These are phyloP conservation scores for Onychomys leucogaster DNA, from an alignment of 2,797 vertebrate species.

Conservation along the genomic window DNA sequence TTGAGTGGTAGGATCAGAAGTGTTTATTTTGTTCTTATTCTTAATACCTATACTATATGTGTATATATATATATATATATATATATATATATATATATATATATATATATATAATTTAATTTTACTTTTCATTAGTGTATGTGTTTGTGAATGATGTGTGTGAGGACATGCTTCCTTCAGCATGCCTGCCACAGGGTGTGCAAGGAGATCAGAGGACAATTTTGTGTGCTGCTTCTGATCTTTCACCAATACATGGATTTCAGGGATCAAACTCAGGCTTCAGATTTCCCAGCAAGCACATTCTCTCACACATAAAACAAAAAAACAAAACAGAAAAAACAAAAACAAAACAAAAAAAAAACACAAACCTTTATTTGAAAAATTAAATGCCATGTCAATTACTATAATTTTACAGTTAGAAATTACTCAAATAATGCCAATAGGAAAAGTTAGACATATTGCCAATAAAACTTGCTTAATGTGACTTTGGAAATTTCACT, in stretches of 20 bases:
- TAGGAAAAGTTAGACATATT: background rate
- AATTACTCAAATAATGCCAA: background rate
- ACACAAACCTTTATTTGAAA: background rate
- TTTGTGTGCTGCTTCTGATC: background rate
- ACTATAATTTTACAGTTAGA: background rate
- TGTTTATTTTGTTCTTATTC: conserved; percentile 3
- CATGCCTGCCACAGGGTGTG: background rate
- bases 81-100: background rate
- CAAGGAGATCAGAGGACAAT: background rate
- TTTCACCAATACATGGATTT: background rate
- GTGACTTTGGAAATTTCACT: background rate
- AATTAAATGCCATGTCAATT: background rate
- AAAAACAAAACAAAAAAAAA: background rate
- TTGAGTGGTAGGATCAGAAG: background rate
- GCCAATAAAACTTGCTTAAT: background rate
- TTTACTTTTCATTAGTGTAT: background rate
- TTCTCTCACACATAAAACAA: background rate
- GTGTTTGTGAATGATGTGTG: background rate
- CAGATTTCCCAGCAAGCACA: background rate
- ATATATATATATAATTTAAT: background rate
- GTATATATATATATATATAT: too few relatives aligned
- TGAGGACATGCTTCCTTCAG: background rate
- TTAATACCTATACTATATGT: background rate
- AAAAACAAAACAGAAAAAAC: too few relatives aligned
- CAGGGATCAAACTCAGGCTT: background rate